Evolutionary conservation across 92 coral and sea anemone genomes (phyloP).

Genomic region (Porites lobata): DNA sequence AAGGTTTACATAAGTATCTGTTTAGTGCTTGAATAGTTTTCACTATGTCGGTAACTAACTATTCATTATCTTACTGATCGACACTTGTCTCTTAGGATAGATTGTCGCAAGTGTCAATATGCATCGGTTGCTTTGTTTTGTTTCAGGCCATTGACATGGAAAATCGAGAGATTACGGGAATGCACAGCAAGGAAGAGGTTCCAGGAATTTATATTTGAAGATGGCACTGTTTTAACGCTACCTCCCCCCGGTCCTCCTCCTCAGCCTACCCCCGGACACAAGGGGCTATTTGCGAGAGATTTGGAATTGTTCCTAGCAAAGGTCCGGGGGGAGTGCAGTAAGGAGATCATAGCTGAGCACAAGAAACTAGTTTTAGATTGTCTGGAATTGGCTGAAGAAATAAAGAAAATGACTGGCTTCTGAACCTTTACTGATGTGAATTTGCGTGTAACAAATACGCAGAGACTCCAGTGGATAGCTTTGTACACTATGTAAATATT

Average conservation of each 20-base stretch:
- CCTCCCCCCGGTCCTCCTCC: conserved; percentile 43
- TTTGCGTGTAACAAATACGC: not conserved
- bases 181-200: conserved; percentile 16
- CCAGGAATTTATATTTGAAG: conserved; percentile 76
- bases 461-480: not conserved
- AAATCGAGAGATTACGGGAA: conserved; percentile 1
- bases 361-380: conserved; percentile 72
- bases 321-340: conserved; percentile 70
- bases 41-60: too few species aligned
- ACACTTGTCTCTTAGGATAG: too few species aligned
- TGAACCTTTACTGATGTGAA: not conserved
- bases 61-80: too few species aligned
- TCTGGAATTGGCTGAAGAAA: conserved; percentile 78
- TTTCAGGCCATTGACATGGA: conserved; percentile 42
- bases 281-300: conserved; percentile 82
- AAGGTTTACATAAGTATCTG: too few species aligned
- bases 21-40: too few species aligned
- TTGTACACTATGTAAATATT: too few species aligned
- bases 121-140: not conserved
- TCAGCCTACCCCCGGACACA: conserved; percentile 62
- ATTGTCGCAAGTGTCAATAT: too few species aligned
- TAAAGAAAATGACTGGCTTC: conserved; percentile 59
- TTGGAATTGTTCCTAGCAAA: conserved; percentile 69
- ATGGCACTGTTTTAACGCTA: conserved; percentile 67
- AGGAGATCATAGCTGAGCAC: conserved; percentile 72